These are phyloP conservation scores for Neogale vison DNA, from an alignment of 2,113 vertebrate genomes.

Conservation along the genomic window DNA sequence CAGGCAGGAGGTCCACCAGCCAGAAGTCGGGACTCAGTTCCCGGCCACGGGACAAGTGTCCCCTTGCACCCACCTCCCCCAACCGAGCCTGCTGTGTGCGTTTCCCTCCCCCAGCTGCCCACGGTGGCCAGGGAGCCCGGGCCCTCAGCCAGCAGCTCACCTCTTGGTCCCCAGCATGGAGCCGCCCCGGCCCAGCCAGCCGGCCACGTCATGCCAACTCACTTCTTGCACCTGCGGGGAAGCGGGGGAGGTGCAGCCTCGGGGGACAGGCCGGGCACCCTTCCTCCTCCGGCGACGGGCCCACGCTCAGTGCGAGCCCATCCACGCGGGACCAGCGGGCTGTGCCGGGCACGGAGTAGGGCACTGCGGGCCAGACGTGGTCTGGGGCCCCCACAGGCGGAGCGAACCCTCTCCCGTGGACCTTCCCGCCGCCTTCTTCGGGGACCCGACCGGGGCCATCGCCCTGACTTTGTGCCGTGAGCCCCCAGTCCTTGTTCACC, in stretches of 20 bases:
- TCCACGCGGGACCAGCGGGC: too few relatives aligned
- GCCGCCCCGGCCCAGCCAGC: constrained; percentile 96
- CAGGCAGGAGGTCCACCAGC: neutral
- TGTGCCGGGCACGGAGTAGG: fast-evolving
- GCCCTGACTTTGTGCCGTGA: fast-evolving
- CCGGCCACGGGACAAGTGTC: fast-evolving
- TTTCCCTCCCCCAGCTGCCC: fast-evolving
- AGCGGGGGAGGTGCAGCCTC: fast-evolving
- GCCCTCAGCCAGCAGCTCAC: constrained; percentile 77
- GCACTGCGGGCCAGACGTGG: neutral
- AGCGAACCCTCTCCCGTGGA: neutral
- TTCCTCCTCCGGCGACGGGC: neutral
- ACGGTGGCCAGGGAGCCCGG: neutral
- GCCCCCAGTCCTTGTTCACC: neutral
- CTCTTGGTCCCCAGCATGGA: constrained; percentile 97
- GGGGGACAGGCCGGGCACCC: too few relatives aligned
- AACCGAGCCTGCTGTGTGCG: fast-evolving
- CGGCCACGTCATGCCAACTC: constrained; percentile 92
- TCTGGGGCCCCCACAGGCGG: neutral
- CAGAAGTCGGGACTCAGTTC: too few relatives aligned
- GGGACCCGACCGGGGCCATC: neutral
- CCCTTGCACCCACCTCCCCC: fast-evolving
- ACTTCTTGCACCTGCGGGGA: constrained; percentile 89
- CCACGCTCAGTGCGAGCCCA: neutral
- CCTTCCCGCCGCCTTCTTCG: fast-evolving